Evolutionary conservation across 30 jellyfish, hydroid and myxozoan species (phyloP).

Genomic region (Clytia hemisphaerica): DNA sequence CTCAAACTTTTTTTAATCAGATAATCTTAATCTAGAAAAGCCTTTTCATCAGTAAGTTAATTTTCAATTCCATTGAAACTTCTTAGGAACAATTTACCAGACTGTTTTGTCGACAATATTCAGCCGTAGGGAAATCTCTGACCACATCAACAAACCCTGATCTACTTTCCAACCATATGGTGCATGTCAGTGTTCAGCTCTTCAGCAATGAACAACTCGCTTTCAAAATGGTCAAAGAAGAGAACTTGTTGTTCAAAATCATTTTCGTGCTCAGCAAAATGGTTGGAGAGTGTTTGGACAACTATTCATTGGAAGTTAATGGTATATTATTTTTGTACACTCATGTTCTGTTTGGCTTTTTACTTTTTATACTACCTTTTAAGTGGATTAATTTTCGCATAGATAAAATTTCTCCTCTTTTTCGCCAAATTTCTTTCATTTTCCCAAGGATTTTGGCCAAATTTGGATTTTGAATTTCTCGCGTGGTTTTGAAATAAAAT

Average conservation of each 20-base stretch:
- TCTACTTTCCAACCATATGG: conserved; percentile 45
- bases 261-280: conserved; percentile 46
- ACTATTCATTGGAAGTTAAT: conserved; percentile 26
- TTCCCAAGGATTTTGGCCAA: background rate
- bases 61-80: background rate
- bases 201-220: conserved; percentile 84
- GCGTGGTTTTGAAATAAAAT: background rate
- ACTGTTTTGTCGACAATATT: conserved; percentile 58
- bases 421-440: background rate
- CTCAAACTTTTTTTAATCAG: too few species aligned
- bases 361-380: background rate
- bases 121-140: conserved; percentile 48
- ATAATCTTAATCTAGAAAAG: too few species aligned
- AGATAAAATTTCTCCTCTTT: background rate
- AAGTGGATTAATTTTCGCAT: background rate
- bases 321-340: conserved; percentile 6
- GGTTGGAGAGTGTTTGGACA: conserved; percentile 54
- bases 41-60: too few species aligned
- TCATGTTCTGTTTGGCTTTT: background rate
- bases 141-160: conserved; percentile 54
- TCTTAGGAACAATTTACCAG: conserved; percentile 55
- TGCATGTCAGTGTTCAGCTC: conserved; percentile 88
- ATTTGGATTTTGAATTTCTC: too few species aligned
- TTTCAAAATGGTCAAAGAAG: conserved; percentile 66
- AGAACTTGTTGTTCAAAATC: conserved; percentile 39